These are phyloP conservation scores for Rostratula benghalensis DNA, from an alignment of 2,113 vertebrate species.

Conservation along the genomic window DNA sequence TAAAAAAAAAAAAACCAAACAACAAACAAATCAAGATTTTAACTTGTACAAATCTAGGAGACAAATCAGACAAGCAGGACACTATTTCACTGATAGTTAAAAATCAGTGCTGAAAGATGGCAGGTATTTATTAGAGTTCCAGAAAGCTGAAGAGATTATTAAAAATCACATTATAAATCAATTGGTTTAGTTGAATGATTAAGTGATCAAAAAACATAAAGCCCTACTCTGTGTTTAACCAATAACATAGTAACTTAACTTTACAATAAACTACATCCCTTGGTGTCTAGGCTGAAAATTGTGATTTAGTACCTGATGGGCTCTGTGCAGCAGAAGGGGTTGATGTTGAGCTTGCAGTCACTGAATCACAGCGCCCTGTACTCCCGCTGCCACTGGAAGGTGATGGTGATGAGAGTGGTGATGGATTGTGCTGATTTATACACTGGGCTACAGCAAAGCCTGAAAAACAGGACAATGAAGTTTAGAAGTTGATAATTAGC, in stretches of 20 bases:
- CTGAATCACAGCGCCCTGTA: constrained; percentile 84
- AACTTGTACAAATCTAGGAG: neutral
- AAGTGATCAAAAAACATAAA: neutral
- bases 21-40: neutral
- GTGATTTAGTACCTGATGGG: constrained; percentile 80
- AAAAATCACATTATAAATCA: neutral
- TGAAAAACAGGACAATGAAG: constrained; percentile 57
- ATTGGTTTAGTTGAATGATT: neutral
- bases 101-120: neutral
- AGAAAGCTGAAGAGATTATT: neutral
- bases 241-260: neutral
- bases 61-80: neutral
- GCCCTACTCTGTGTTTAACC: neutral
- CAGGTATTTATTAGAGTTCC: neutral
- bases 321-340: constrained; percentile 83
- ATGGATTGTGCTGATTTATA: constrained; percentile 84
- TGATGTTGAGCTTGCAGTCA: constrained; percentile 80
- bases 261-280: neutral
- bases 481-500: neutral
- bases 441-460: constrained; percentile 97
- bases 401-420: constrained; percentile 84
- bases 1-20: neutral
- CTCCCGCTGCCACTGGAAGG: constrained; percentile 85
- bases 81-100: neutral
- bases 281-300: neutral